A percentile compares a stretch with the other conserved stretches of the same genome.
These are phyloP conservation scores for Leptestheria dahalacensis DNA, from an alignment of 1,140 invertebrate genomes.

Conservation along the genomic window DNA sequence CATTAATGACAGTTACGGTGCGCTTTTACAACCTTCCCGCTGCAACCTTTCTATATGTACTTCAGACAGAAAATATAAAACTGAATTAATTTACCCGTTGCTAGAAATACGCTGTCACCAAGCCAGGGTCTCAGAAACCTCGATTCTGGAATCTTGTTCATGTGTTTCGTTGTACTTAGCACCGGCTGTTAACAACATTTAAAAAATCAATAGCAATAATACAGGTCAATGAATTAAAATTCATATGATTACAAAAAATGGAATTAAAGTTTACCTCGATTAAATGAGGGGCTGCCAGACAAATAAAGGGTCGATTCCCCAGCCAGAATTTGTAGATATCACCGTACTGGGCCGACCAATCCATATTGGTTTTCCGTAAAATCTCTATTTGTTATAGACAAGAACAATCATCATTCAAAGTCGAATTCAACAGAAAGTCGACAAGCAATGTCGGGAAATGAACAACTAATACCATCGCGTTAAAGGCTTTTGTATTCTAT, in stretches of 20 bases:
- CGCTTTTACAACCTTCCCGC: too few species aligned
- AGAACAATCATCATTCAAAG: too few species aligned
- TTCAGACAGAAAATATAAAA: too few species aligned
- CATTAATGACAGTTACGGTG: too few species aligned
- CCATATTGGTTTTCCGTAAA: not conserved
- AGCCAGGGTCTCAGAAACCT: slow-evolving; percentile 56
- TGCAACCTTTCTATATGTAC: not conserved
- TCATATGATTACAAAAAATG: not conserved
- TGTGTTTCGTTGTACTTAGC: slow-evolving; percentile 47
- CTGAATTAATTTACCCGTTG: slow-evolving; percentile 32
- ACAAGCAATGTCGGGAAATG: too few species aligned
- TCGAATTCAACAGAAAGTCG: too few species aligned
- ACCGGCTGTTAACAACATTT: slow-evolving; percentile 33
- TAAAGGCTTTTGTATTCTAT: too few species aligned
- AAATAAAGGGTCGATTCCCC: not conserved
- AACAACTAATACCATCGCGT: too few species aligned
- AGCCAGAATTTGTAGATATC: not conserved
- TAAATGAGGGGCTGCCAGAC: not conserved
- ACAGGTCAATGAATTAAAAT: too few species aligned
- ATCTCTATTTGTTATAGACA: not conserved
- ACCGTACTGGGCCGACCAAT: not conserved
- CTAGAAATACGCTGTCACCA: slow-evolving; percentile 53
- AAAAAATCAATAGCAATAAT: not conserved
- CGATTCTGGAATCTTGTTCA: slow-evolving; percentile 57
- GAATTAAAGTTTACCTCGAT: not conserved